phyloP scores from a whole-genome alignment of 2,113 vertebrate species.

The Scophthalmus maximus region DNA sequence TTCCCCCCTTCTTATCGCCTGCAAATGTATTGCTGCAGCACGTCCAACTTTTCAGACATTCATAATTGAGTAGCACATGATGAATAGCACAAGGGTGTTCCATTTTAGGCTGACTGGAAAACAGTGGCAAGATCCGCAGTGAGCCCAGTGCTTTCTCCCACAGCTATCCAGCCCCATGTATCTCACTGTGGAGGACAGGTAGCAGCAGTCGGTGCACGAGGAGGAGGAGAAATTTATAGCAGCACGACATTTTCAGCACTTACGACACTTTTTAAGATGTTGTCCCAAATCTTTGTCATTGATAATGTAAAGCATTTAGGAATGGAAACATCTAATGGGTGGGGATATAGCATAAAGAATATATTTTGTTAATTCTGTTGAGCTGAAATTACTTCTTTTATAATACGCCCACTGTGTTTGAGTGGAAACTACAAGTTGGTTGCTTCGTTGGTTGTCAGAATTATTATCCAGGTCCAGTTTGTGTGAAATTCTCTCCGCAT shows the following conservation, averaged over 20 bases:
- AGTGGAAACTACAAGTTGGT: too few relatives aligned
- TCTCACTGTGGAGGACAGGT: slow-evolving; percentile 28
- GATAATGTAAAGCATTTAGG: too few relatives aligned
- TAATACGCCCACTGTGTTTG: too few relatives aligned
- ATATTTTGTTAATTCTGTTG: too few relatives aligned
- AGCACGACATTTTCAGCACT: background rate
- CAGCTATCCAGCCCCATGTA: slow-evolving; percentile 22
- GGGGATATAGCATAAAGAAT: too few relatives aligned
- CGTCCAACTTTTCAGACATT: slow-evolving; percentile 77
- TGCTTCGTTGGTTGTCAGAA: background rate
- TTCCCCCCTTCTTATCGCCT: slow-evolving; percentile 42
- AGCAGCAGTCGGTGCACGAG: slow-evolving; percentile 3
- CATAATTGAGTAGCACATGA: slow-evolving; percentile 81
- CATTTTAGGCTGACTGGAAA: slow-evolving; percentile 73
- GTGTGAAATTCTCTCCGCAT: background rate
- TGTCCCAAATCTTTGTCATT: too few relatives aligned
- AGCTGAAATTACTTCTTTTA: too few relatives aligned
- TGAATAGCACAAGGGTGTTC: slow-evolving; percentile 77
- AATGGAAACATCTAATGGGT: too few relatives aligned
- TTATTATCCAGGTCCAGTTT: background rate
- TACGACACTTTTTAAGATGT: too few relatives aligned
- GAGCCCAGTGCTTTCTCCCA: slow-evolving; percentile 42
- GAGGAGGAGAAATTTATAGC: background rate
- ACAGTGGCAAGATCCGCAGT: slow-evolving; percentile 48
- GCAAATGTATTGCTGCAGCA: slow-evolving; percentile 78